A percentile compares a stretch with the other conserved stretches of the same genome.
These are phyloP conservation scores for Perccottus glenii DNA, from an alignment of 2,113 vertebrate genomes.

Conservation along the genomic window DNA sequence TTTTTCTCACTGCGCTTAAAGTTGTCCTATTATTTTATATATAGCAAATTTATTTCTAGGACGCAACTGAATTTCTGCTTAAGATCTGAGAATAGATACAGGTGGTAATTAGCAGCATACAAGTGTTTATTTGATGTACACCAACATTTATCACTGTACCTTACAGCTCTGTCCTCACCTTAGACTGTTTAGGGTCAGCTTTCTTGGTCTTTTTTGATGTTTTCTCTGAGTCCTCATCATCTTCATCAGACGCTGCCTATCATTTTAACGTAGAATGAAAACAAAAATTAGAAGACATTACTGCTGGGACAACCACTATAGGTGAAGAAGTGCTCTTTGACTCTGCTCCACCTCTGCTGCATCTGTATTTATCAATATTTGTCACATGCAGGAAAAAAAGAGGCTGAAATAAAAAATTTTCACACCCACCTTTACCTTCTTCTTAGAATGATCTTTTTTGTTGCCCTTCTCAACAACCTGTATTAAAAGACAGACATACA, in stretches of 20 bases:
- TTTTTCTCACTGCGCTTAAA: no score
- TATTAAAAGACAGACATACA: slow-evolving; percentile 70
- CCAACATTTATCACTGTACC: background rate
- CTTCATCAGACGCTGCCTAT: slow-evolving; percentile 68
- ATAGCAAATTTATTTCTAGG: no score
- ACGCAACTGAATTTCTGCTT: no score
- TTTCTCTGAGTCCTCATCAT: slow-evolving; percentile 64
- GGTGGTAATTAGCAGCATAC: no score
- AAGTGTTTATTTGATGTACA: no score
- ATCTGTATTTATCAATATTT: background rate
- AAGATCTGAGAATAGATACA: no score
- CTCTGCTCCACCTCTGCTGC: no score
- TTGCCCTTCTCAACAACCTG: slow-evolving; percentile 75
- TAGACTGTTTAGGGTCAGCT: slow-evolving; percentile 41
- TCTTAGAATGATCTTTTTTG: slow-evolving; percentile 69
- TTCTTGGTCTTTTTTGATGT: slow-evolving; percentile 47
- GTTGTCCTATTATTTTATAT: no score
- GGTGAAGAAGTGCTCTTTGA: background rate
- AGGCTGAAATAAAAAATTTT: background rate
- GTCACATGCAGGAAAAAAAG: background rate
- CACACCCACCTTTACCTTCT: slow-evolving; percentile 63
- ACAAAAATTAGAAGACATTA: background rate
- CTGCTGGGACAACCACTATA: no score
- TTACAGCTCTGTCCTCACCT: slow-evolving; percentile 42
- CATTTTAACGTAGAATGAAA: background rate